Evolutionary conservation across 2,797 vertebrate genomes (phyloP).

Genomic region (Cirrhinus molitorella): DNA sequence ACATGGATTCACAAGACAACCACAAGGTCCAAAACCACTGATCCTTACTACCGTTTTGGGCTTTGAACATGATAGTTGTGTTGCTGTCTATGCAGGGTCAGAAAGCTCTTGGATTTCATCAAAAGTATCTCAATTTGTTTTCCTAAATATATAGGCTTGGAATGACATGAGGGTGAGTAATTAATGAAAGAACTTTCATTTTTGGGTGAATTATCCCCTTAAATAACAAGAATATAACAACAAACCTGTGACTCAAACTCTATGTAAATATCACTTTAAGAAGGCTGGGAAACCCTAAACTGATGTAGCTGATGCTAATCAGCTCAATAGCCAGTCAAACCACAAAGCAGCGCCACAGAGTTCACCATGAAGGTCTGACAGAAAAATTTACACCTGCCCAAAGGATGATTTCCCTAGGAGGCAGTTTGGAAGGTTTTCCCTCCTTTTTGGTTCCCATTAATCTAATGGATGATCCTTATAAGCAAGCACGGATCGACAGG

Average conservation of each 20-base stretch:
- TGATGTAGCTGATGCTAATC: constrained; percentile 2
- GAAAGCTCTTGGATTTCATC: too few relatives aligned
- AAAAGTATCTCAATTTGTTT: too few relatives aligned
- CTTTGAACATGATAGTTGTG: too few relatives aligned
- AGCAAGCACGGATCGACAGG: constrained; percentile 5
- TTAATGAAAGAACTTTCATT: too few relatives aligned
- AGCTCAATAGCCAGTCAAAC: background rate
- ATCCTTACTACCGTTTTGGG: too few relatives aligned
- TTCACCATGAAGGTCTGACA: background rate
- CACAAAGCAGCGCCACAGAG: background rate
- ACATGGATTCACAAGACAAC: too few relatives aligned
- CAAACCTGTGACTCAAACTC: background rate
- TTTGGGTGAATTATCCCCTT: too few relatives aligned
- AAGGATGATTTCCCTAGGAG: constrained; percentile 41
- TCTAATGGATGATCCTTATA: constrained; percentile 28
- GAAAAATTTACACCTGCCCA: background rate
- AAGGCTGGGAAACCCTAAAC: background rate
- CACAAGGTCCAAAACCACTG: too few relatives aligned
- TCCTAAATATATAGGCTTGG: too few relatives aligned
- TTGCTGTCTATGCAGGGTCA: too few relatives aligned
- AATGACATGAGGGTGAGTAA: too few relatives aligned
- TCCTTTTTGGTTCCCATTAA: constrained; percentile 12
- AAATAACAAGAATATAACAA: background rate
- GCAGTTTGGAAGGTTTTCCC: constrained; percentile 33
- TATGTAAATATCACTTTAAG: background rate